Conservation (phyloP, 23 tunicate genomes). For the Phallusia fumigata region DNA sequence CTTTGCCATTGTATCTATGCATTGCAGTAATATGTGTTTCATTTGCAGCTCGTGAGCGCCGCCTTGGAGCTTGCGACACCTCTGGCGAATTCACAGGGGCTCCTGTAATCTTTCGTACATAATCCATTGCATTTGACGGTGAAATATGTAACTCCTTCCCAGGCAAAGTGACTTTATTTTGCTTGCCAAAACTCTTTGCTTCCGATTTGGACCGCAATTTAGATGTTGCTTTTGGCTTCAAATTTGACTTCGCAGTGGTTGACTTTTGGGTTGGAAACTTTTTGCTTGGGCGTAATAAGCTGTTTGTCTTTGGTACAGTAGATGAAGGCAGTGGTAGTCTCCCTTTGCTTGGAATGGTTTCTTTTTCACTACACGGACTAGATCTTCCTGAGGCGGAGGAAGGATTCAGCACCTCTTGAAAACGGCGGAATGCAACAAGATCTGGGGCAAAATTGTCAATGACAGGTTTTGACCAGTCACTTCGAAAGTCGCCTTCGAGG, state of each 20-base stretch:
- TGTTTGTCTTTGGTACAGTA: not conserved
- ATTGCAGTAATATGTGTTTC: not conserved
- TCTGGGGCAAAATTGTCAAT: conserved; percentile 17
- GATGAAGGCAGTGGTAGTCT: conserved; percentile 14
- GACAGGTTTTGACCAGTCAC: not conserved
- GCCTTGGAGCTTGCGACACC: not conserved
- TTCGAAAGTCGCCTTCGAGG: not conserved
- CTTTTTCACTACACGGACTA: not conserved
- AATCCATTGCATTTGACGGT: conserved; percentile 19
- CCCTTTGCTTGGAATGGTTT: not conserved
- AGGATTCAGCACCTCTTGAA: conserved; percentile 19
- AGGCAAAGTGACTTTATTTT: conserved; percentile 8
- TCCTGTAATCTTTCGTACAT: conserved; percentile 2
- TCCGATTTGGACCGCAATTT: not conserved
- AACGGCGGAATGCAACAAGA: conserved; percentile 23
- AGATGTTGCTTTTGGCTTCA: not conserved
- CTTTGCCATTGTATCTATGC: not conserved
- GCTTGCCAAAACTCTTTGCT: not conserved
- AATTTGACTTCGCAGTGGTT: not conserved
- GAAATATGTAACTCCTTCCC: not conserved
- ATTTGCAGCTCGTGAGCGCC: not conserved
- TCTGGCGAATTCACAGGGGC: not conserved
- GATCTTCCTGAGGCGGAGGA: not conserved
- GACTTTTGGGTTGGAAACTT: not conserved
- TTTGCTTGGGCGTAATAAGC: not conserved